Evolutionary conservation across 2,113 vertebrate genomes (phyloP).

Genomic region (Butorides virescens): DNA sequence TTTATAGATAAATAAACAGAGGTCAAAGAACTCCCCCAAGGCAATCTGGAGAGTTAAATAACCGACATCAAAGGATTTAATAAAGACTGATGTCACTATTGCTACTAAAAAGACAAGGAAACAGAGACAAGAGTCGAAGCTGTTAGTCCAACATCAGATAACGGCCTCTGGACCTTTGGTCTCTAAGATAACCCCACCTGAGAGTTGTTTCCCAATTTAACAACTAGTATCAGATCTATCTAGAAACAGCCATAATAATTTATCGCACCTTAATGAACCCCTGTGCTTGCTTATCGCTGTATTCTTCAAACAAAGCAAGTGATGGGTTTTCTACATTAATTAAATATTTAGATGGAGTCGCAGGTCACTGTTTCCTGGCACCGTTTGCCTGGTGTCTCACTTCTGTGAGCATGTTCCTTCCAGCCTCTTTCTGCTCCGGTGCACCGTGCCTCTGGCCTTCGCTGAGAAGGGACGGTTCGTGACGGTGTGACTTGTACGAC

Average conservation of each 20-base stretch:
- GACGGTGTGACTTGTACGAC: accelerated
- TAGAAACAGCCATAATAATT: neutral
- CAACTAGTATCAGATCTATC: neutral
- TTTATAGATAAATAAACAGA: neutral
- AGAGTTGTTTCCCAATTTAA: neutral
- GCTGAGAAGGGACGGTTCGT: neutral
- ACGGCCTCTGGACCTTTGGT: neutral
- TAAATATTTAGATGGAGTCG: neutral
- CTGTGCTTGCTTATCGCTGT: neutral
- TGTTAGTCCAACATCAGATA: neutral
- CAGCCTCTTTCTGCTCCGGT: neutral
- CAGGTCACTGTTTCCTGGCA: neutral
- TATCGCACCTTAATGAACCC: accelerated
- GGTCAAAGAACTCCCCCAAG: neutral
- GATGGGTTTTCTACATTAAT: neutral
- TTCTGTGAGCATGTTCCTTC: neutral
- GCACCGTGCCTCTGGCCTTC: neutral
- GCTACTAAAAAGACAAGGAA: neutral
- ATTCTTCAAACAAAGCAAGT: neutral
- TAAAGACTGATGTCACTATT: neutral
- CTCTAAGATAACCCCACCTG: neutral
- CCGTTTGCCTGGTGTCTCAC: neutral
- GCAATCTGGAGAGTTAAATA: neutral
- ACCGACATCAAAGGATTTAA: neutral
- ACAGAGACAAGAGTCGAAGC: neutral